Conservation (phyloP, 2,113 vertebrate genomes). For the Leucoraja erinaceus region DNA sequence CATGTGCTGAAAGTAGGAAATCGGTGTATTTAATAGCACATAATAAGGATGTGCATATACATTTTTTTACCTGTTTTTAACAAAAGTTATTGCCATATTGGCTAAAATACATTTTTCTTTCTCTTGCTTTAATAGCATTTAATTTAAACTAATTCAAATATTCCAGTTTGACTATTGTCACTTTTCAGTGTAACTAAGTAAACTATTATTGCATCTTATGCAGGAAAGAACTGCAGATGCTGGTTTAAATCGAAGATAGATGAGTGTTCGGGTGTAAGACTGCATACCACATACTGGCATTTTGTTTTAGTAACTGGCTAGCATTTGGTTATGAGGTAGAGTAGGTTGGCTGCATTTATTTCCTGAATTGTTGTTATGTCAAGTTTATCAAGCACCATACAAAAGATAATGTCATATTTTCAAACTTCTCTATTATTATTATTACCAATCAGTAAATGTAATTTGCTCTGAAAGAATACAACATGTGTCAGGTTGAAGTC, state of each 20-base stretch:
- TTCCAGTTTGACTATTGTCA: background rate
- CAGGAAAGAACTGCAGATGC: no score
- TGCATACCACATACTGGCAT: background rate
- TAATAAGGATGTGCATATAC: background rate
- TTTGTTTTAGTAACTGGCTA: background rate
- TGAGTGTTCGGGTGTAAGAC: background rate
- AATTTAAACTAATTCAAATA: no score
- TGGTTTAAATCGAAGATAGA: no score
- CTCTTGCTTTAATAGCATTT: background rate
- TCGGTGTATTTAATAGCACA: background rate
- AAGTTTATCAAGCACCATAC: background rate
- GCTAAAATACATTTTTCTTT: background rate
- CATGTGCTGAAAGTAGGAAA: background rate
- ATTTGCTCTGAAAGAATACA: constrained; percentile 22
- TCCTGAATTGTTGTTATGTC: background rate
- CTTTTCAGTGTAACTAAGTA: no score
- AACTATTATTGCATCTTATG: no score
- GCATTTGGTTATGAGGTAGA: constrained; percentile 16
- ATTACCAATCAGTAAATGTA: constrained; percentile 18
- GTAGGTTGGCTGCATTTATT: background rate
- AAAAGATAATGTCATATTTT: background rate
- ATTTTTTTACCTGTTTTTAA: background rate
- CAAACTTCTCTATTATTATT: background rate
- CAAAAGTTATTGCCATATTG: background rate
- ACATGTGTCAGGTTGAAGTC: constrained; percentile 25